Evolutionary conservation across 2,888 invertebrate genomes (phyloP).

Genomic region (Tineola bisselliella): DNA sequence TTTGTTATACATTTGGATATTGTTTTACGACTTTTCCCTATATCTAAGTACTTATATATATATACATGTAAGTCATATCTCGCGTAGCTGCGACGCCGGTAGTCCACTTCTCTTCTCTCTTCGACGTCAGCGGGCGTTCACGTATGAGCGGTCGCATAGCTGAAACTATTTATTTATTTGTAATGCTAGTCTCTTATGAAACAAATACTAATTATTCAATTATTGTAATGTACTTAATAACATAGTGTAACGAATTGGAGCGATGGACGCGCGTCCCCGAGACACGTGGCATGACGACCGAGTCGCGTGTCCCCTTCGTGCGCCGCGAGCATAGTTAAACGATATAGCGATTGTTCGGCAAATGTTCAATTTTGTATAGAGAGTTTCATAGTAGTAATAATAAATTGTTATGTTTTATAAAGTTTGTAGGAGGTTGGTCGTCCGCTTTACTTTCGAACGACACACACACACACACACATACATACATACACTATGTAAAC

Average conservation of each 20-base stretch:
- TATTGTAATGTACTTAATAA: constrained; percentile 66
- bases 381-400: constrained; percentile 17
- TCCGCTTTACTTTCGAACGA: background rate
- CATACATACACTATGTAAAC: constrained; percentile 62
- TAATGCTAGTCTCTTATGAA: constrained; percentile 69
- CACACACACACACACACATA: no score
- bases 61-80: constrained; percentile 67
- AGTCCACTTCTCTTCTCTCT: constrained; percentile 61
- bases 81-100: constrained; percentile 63
- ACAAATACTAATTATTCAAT: constrained; percentile 68
- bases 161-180: constrained; percentile 68
- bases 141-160: constrained; percentile 33
- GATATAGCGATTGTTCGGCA: constrained; percentile 62
- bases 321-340: constrained; percentile 25
- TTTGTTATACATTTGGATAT: constrained; percentile 68
- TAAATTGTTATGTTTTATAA: constrained; percentile 54
- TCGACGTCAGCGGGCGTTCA: constrained; percentile 25
- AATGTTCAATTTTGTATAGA: constrained; percentile 67
- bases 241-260: background rate
- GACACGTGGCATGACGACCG: constrained; percentile 19
- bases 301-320: constrained; percentile 16
- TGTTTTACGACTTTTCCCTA: constrained; percentile 60
- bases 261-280: constrained; percentile 21
- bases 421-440: background rate
- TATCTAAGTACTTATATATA: constrained; percentile 64